phyloP scores from a whole-genome alignment of 2,888 invertebrate genomes.

The Julus scandinavius region DNA sequence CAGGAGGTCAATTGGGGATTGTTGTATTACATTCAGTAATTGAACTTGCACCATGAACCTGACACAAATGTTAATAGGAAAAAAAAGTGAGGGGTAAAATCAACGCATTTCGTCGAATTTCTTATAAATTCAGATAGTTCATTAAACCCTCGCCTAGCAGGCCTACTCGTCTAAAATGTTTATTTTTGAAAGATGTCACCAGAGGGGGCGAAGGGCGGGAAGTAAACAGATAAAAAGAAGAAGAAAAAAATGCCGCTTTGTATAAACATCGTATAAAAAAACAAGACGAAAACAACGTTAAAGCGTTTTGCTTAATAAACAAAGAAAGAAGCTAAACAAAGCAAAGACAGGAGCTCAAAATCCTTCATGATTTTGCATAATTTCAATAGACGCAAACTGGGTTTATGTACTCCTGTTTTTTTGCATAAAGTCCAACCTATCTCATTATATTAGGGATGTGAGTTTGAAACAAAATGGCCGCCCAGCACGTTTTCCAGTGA shows the following conservation, averaged over 20 bases:
- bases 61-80: neutral
- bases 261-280: neutral
- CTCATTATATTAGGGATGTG: neutral
- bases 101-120: neutral
- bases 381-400: neutral
- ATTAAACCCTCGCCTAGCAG: slow-evolving; percentile 24
- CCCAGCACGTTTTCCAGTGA: neutral
- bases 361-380: slow-evolving; percentile 17
- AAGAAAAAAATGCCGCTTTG: neutral
- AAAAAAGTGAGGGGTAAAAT: neutral
- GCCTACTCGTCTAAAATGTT: neutral
- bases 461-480: neutral
- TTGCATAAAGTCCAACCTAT: neutral
- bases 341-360: neutral
- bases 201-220: slow-evolving; percentile 36
- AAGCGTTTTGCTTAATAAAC: slow-evolving; percentile 24
- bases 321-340: neutral
- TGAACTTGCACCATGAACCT: slow-evolving; percentile 1
- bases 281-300: neutral
- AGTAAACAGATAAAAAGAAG: neutral
- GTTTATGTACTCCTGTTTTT: slow-evolving; percentile 26
- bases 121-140: neutral
- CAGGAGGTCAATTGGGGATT: neutral
- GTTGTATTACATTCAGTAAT: neutral
- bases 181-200: slow-evolving; percentile 39